Conservation (phyloP, 1,140 invertebrate genomes). For the Bicyclus anynana region DNA sequence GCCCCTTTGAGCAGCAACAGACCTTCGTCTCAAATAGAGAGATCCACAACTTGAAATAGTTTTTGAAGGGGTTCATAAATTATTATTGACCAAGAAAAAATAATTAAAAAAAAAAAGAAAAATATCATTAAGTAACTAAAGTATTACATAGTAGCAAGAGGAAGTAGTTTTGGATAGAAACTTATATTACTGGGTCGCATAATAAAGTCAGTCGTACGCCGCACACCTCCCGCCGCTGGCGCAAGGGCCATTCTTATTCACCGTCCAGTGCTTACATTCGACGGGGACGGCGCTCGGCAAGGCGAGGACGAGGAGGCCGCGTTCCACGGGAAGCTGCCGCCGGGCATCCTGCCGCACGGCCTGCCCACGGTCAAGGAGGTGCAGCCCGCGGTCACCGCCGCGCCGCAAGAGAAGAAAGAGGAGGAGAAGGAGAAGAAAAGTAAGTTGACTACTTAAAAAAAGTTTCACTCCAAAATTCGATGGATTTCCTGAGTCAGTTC, state of each 20-base stretch:
- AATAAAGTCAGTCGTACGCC: constrained; percentile 31
- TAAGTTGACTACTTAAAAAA: constrained; percentile 13
- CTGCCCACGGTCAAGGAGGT: constrained; percentile 97
- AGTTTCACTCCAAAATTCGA: too few relatives aligned
- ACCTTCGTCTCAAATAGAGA: too few relatives aligned
- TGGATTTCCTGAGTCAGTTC: too few relatives aligned
- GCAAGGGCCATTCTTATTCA: constrained; percentile 86
- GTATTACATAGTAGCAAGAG: too few relatives aligned
- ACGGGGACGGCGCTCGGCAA: constrained; percentile 88
- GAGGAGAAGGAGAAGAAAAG: constrained; percentile 78
- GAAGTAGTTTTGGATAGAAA: not conserved
- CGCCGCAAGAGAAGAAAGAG: constrained; percentile 86
- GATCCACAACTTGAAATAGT: too few relatives aligned
- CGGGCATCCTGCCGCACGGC: constrained; percentile 92
- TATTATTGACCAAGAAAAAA: too few relatives aligned
- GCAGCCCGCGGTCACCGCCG: constrained; percentile 90
- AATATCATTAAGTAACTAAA: too few relatives aligned
- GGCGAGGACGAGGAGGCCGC: constrained; percentile 94
- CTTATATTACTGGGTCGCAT: not conserved
- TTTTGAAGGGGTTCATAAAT: too few relatives aligned
- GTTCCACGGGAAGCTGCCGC: constrained; percentile 92
- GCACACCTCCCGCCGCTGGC: constrained; percentile 29
- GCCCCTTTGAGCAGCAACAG: too few relatives aligned
- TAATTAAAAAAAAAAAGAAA: too few relatives aligned
- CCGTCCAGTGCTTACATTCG: constrained; percentile 99